Evolutionary conservation across 2,797 vertebrate species (phyloP).

Genomic region (Leptoclinus maculatus): DNA sequence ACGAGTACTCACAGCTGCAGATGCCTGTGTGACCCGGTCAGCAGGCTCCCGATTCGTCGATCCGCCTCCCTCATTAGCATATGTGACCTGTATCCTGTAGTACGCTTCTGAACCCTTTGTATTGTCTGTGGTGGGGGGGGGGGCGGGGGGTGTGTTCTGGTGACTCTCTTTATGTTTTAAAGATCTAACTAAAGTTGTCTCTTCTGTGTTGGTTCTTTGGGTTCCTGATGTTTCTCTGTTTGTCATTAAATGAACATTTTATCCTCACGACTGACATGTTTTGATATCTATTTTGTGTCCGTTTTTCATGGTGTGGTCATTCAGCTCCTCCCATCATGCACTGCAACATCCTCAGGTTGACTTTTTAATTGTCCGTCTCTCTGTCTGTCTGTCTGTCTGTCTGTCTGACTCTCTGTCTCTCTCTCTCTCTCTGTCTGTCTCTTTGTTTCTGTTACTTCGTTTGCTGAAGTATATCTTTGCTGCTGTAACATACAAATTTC

Average conservation of each 20-base stretch:
- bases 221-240: neutral
- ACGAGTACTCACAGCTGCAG: constrained; percentile 92
- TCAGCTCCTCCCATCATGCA: neutral
- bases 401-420: too few species aligned
- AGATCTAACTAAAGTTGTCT: neutral
- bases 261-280: neutral
- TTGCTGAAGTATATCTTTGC: too few species aligned
- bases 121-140: neutral
- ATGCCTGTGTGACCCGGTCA: constrained; percentile 87
- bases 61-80: neutral
- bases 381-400: too few species aligned
- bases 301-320: neutral
- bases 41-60: constrained; percentile 1
- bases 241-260: neutral
- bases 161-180: neutral
- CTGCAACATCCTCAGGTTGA: too few species aligned
- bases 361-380: too few species aligned
- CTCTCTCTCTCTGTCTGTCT: too few species aligned
- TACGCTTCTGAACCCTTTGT: neutral
- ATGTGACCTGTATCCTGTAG: constrained; percentile 4
- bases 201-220: neutral
- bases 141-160: too few species aligned
- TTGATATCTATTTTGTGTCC: neutral
- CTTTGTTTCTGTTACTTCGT: too few species aligned
- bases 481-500: too few species aligned